Evolutionary conservation across 2,797 vertebrate genomes (phyloP), one percentile per base, ranked within the genome.

Genomic region (Sebastes dallii): DNA sequence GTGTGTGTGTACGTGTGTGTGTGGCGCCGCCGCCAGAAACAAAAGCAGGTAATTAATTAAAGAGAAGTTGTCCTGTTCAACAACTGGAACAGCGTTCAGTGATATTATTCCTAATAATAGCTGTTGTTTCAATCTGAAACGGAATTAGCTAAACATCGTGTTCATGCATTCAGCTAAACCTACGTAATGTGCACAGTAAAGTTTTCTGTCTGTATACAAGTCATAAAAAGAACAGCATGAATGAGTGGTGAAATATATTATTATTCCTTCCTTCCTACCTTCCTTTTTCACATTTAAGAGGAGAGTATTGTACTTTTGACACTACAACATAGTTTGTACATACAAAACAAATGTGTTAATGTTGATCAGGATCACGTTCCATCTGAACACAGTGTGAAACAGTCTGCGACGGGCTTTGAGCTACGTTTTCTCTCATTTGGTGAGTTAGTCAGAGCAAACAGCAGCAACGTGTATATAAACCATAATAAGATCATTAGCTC

Each of bases 1-100:
- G 32, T 34, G 34, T 64, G 61, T 39, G 42, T 78, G 54, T 78
- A 34, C 62, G 64, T 64, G 76, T 70, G 75, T 78, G 62, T 62
- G 61, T 84, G 86, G 86, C 64, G 88, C 80, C 64, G 85, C 86
- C 85, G 80, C 70, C 55, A 84, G 88, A 94, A 92, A 94, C 94
- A 94, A 95, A 92, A 92, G 91, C 16, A 80, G 89, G 87, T 94
- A 92, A 94, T 94, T 94, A 95, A 94, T 95, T 94, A 94, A 93
- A 95, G 91, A 90, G 86, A 88, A 93, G 91, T 94, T 93, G 91
- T 94, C 90, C 88, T 85, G 83, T 83, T 92, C 81, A 82, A 90
- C 90, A 90, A 92, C 91, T 90, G 84, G 61, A 87, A 84, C 83
- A 86, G 86, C 20, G 66, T 84, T 86, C 82, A 85, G 86, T 86